Evolutionary conservation across 1,140 invertebrate genomes (phyloP), one percentile per base, ranked within the genome.

Genomic region (Tenebrio molitor): DNA sequence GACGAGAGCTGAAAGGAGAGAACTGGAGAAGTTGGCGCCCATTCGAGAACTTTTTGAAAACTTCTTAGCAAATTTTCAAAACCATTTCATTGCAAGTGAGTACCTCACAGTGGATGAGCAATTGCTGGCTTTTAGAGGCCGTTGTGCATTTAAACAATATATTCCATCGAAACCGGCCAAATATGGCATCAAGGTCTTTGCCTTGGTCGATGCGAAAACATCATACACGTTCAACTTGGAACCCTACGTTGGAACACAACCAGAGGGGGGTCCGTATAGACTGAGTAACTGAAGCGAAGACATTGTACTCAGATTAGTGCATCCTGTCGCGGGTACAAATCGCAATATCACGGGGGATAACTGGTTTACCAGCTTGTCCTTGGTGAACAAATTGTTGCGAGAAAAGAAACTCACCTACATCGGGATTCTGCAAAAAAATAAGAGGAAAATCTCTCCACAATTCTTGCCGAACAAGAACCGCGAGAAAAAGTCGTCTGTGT

Each of bases 81-180:
- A 80, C 81, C 78, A 75, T 3, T 83, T 81, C 58, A 68, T 75
- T 25, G 50, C 74, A n/a, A 42, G 74, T 39, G 77, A 81, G 72
- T 75, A 75, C 14, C 68, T 82, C 3, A 83, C 79, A 12, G 78
- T 84, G 12, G 83, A 86, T 69, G 82, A 86, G 72, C 81, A 80
- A 74, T 71, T 85, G 0, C 36, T 78, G 39, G 33, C 53, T 10
- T 85, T 84, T 70, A 64, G 81, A 50, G 84, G 83, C 16, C 71
- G 79, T 29, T 84, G 81, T 78, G 17, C 17, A 7, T 84, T 84
- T 50, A 66, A 75, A 50, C 78, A 82, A 46, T 85, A 83, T 65
- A 81, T 87, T 3, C 81, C 74, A 1, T 23, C 34, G 8, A 78
- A 77, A 44, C 75, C 77, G 16, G 72, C 53, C 6, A 75, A 76